Base-by-base conservation (phyloP, 2,113 vertebrate genomes). In the Corythoichthys haematopterus region DNA sequence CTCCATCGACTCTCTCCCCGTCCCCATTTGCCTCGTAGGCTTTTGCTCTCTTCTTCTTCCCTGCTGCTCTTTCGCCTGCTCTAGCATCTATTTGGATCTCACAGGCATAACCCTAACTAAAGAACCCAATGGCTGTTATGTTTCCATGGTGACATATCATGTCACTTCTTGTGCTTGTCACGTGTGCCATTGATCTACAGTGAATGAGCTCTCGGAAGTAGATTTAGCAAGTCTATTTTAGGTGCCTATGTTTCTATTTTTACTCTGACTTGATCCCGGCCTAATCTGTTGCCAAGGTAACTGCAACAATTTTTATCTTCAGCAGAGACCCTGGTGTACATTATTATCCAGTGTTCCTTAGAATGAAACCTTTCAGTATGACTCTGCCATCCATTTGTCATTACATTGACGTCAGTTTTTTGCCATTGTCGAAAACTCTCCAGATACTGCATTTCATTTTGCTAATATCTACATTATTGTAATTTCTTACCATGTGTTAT, bases 271-370 rank as follows among this genome's bases (percentile, higher is more conserved):
- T 67, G 16, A 71, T 61, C 8, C 9, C 56, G 9, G 6, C 40
- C 53, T 72, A 48, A 64, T 79, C 63, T 70, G 85, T 85, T 88
- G 72, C 83, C 75, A 81, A 67, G 81, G 80, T 68, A 87, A 81
- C 80, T 61, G 75, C 55, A 48, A 37, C 66, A 2, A 16, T 60
- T 68, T 45, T 70, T 53, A 78, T 70, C 3, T 13, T 69, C 20
- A 77, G 75, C 52, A 47, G 37, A 68, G 68, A 80, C 57, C 37
- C 8, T 57, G 15, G 61, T 4, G 2, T 40, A 53, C 15, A 45
- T 11, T 37, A 12, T 40, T 20, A 12, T 11, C 28, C 12, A 33
- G 33, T 50, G 43, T 6, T 50, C 33, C 12, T 16, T n/a, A 62
- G 20, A 33, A 12, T 11, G n/a, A 55, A 15, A n/a, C 57, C 35